A percentile compares a stretch with the other conserved stretches of the same genome.
Evolutionary conservation across 2,113 vertebrate genomes (phyloP).

Genomic region (Hylia prasina): DNA sequence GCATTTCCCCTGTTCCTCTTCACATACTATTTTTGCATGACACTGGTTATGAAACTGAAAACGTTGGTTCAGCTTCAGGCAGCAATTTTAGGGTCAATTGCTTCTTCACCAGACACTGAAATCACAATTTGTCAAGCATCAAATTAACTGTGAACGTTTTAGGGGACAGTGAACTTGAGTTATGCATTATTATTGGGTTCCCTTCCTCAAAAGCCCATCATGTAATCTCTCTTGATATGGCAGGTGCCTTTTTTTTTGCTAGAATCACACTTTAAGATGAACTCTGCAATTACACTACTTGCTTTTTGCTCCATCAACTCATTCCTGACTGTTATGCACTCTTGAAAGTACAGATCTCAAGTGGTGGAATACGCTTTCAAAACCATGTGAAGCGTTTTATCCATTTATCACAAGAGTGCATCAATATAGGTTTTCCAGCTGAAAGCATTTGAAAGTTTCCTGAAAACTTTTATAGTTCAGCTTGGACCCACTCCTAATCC

Average conservation of each 20-base stretch:
- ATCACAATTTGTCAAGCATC: slow-evolving; percentile 47
- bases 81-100: slow-evolving; percentile 63
- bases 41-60: slow-evolving; percentile 18
- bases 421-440: not conserved
- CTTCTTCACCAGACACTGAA: slow-evolving; percentile 36
- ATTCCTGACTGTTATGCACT: not conserved
- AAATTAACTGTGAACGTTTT: slow-evolving; percentile 14
- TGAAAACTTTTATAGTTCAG: not conserved
- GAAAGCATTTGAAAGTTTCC: slow-evolving; percentile 34
- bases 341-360: not conserved
- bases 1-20: not conserved
- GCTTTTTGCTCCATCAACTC: not conserved
- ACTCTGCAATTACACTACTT: not conserved
- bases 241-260: not conserved
- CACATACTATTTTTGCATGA: not conserved
- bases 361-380: not conserved
- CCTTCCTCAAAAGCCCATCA: not conserved
- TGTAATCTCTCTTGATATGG: not conserved
- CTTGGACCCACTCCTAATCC: slow-evolving; percentile 6
- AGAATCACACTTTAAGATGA: not conserved
- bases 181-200: not conserved
- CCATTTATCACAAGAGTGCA: not conserved
- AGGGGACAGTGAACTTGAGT: not conserved
- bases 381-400: not conserved
- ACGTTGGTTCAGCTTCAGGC: slow-evolving; percentile 17